phyloP scores from a whole-genome alignment of 2,113 vertebrate species.

The Cavia aperea region DNA sequence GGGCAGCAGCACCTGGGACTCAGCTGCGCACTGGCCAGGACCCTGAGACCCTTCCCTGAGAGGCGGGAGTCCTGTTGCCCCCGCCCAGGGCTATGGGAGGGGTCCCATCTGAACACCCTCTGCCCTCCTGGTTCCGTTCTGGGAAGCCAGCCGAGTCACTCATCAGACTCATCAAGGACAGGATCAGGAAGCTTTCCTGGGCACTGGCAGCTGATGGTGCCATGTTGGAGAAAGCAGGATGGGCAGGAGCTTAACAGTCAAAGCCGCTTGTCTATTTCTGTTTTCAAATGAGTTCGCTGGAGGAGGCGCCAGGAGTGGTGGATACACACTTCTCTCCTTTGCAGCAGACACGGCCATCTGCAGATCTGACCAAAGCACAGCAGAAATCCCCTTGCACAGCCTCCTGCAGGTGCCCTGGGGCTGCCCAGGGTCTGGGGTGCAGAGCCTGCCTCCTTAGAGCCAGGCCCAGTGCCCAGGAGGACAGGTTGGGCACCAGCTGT shows the following conservation, averaged over 20 bases:
- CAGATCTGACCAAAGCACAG: background rate
- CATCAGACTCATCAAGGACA: background rate
- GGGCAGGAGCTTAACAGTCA: background rate
- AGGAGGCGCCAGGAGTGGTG: background rate
- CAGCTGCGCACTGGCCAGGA: background rate
- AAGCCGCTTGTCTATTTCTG: background rate
- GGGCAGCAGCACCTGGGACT: background rate
- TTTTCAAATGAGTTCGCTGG: background rate
- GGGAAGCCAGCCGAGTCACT: background rate
- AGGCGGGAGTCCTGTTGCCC: accelerated
- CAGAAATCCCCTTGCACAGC: background rate
- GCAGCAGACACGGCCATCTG: too few species aligned
- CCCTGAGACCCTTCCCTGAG: background rate
- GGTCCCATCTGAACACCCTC: background rate
- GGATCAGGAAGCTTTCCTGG: background rate
- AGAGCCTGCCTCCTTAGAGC: background rate
- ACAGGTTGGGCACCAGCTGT: background rate
- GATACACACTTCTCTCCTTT: background rate
- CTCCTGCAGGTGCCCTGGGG: background rate
- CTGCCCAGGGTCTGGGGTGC: background rate
- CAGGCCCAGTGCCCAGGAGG: background rate
- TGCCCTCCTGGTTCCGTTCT: background rate
- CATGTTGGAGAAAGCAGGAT: background rate
- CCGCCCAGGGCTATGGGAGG: background rate
- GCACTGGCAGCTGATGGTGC: background rate